Evolutionary conservation across 2,888 invertebrate genomes (phyloP), one percentile per base, ranked within the genome.

Genomic region (Polia nebulosa): DNA sequence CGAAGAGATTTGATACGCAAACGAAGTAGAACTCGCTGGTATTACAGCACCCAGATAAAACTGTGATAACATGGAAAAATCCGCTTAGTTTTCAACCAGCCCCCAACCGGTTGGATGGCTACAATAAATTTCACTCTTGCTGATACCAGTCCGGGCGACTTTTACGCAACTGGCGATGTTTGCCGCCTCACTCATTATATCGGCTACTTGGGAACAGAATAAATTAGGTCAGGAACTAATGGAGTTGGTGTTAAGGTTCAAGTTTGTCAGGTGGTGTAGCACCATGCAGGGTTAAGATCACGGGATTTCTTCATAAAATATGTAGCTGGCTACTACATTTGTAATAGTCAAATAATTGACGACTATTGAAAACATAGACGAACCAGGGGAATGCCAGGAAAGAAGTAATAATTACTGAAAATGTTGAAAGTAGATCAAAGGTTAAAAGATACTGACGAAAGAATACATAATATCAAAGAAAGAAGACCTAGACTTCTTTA

Each of bases 41-140:
- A 44, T 66, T 27, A 53, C 55, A 55, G 73, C 44, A 72, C 11
- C 41, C 2, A 56, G 49, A 39, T 72, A 47, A 55, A 44, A 34
- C 13, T 9, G 3, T 36, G 22, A 27, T 49, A 66, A 25, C 20
- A 57, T 25, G 77, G 65, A 72, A 80, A 80, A 76, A 80, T 68
- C 72, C 64, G 51, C 41, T 49, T 34, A 64, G 66, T 82, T 72
- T 71, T 73, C 52, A 71, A 71, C 36, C 13, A 44, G 44, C 32
- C 59, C 41, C 52, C 7, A 64, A 76, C 82, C 68, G 80, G 82
- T 79, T 71, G 29, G 17, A 29, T 29, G 55, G 32, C 17, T 65
- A 72, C 58, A 71, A 64, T 80, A 71, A 82, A 66, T 83, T 74
- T 81, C 83, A 78, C 81, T 81, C 67, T 74, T 74, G 20, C 81